Evolutionary conservation across 1,140 invertebrate genomes (phyloP), one percentile per base, ranked within the genome.

Genomic region (Liolophura sinensis): DNA sequence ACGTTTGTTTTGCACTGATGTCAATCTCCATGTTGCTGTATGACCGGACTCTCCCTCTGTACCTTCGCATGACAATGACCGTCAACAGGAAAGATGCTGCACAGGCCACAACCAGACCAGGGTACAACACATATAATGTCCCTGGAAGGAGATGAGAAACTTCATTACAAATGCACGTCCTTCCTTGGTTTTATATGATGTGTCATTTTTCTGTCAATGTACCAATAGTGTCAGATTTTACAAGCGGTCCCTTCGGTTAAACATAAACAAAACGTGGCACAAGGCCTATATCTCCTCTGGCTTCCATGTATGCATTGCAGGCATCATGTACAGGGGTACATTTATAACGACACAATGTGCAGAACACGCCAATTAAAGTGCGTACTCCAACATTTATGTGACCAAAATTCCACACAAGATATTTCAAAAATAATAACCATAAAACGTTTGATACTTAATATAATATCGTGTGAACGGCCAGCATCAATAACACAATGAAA

Each of bases 121-220:
- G 84, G 64, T 79, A 85, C 62, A 85, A 68, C 15, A 83, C 74
- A 60, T 84, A 83, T 18, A 85, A 68, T 9, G 83, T 78, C 69
- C 77, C 83, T 85, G 71, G 9, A 66, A 22, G 68, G 57, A 65
- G 68, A 48, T 57, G 48, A 66, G 20, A 61, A 52, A 15, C 24
- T 20, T 3, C 12, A 7, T 24, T 12, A n/a, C 51, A 54, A 54
- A 54, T 54, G 24, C 3, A n/a, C 24, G n/a, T n/a, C n/a, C n/a
- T n/a, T n/a, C n/a, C n/a, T n/a, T n/a, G n/a, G n/a, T n/a, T n/a
- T n/a, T n/a, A n/a, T n/a, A n/a, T n/a, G n/a, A n/a, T n/a, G n/a
- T n/a, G n/a, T n/a, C n/a, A n/a, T n/a, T n/a, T n/a, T n/a, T n/a
- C n/a, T n/a, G n/a, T n/a, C n/a, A n/a, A n/a, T n/a, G n/a, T n/a